A percentile compares a stretch with the other conserved stretches of the same genome.
These are phyloP conservation scores for Tenualosa ilisha DNA, from an alignment of 2,797 vertebrate genomes.

Conservation along the genomic window DNA sequence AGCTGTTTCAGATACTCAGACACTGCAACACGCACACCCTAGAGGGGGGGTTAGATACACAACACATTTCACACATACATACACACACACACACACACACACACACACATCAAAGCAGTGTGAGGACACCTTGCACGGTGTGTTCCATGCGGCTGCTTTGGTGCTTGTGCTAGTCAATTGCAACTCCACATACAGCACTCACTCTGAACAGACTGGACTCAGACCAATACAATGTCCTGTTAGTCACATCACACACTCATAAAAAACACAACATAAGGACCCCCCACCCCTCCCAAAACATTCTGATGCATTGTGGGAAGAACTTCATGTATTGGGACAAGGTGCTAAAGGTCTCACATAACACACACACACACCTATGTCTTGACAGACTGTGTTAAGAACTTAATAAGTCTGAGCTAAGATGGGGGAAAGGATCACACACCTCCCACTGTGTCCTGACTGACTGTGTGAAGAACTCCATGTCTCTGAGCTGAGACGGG, in stretches of 20 bases:
- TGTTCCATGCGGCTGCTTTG: too few relatives aligned
- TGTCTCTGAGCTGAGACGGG: conserved; percentile 70
- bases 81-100: neutral
- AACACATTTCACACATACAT: neutral
- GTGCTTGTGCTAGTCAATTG: too few relatives aligned
- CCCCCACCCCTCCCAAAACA: too few relatives aligned
- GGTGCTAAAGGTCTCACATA: neutral
- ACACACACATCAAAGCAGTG: neutral
- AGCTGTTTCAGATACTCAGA: conserved; percentile 73
- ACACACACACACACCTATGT: too few relatives aligned
- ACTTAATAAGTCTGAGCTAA: too few relatives aligned
- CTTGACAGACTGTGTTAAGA: too few relatives aligned
- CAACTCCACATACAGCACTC: neutral
- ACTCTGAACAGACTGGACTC: neutral
- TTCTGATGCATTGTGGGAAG: neutral
- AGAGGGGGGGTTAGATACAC: conserved; percentile 49
- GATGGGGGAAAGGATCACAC: conserved; percentile 33
- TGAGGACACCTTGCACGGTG: neutral
- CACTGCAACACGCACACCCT: conserved; percentile 78
- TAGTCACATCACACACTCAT: neutral
- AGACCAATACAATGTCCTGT: neutral
- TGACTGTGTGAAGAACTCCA: conserved; percentile 81
- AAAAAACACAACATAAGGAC: neutral
- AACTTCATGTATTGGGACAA: neutral
- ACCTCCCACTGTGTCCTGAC: conserved; percentile 90